Conservation (phyloP, 2,797 vertebrate species). For the Poeciliopsis gracilis region DNA sequence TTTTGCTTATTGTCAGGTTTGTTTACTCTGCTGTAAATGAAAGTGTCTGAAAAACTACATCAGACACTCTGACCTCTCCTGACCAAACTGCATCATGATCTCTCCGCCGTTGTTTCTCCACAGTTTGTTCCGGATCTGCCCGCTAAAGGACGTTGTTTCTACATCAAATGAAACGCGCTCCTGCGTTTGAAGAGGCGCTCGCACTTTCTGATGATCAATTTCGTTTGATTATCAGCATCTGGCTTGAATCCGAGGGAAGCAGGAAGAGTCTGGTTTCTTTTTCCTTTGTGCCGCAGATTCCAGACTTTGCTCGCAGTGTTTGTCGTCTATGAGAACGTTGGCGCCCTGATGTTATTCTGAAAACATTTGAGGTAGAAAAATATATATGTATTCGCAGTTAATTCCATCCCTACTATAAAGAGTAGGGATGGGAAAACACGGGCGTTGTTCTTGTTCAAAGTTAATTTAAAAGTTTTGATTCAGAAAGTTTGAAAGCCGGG, state of each 20-base stretch:
- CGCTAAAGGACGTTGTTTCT: not conserved
- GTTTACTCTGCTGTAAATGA: not conserved
- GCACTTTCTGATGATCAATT: not conserved
- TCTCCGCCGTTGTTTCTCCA: not conserved
- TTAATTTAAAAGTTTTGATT: slow-evolving; percentile 5
- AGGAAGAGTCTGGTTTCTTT: not conserved
- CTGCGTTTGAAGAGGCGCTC: not conserved
- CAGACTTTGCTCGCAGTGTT: not conserved
- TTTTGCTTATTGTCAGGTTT: not conserved
- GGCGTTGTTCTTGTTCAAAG: not conserved
- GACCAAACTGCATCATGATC: not conserved
- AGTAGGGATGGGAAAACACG: not conserved
- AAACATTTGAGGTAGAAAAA: not conserved
- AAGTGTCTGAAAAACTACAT: no score
- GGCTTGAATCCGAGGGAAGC: not conserved
- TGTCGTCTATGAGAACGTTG: no score
- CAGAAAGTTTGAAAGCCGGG: not conserved
- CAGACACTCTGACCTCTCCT: no score
- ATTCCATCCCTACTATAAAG: no score
- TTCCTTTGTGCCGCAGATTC: not conserved
- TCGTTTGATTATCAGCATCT: not conserved
- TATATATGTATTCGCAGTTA: no score
- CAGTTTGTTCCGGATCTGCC: not conserved
- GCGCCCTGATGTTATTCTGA: not conserved
- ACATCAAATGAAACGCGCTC: not conserved